Evolutionary conservation across 64 coral and sea anemone genomes (phyloP).

Genomic region (Montipora capricornis): DNA sequence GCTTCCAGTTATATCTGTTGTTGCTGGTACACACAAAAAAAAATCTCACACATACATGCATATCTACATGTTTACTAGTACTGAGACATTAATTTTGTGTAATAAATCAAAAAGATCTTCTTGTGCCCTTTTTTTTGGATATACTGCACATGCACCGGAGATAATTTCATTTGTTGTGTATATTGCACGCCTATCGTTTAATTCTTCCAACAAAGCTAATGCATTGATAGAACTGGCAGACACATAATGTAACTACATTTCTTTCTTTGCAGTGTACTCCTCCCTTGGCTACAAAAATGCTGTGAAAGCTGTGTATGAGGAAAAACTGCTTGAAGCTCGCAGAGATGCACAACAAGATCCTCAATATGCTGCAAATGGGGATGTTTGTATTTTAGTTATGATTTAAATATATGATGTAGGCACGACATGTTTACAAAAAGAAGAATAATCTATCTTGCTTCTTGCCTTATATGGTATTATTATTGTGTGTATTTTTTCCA

Average conservation of each 20-base stretch:
- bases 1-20: not conserved
- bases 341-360: slow-evolving; percentile 47
- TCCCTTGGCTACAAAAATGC: slow-evolving; percentile 22
- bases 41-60: no score
- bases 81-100: no score
- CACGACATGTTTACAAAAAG: not conserved
- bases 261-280: not conserved
- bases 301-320: not conserved
- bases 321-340: slow-evolving; percentile 9
- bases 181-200: not conserved
- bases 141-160: no score
- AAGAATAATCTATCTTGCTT: not conserved
- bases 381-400: slow-evolving; percentile 5
- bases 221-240: no score
- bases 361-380: not conserved
- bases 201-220: not conserved
- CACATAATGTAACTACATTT: no score
- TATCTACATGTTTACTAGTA: no score
- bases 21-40: no score
- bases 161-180: not conserved
- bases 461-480: not conserved
- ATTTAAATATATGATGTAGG: not conserved
- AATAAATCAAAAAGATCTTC: no score
- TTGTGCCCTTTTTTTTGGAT: no score
- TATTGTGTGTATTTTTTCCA: not conserved